These are phyloP conservation scores for Ovibos moschatus DNA, from an alignment of 2,113 vertebrate species.

Conservation along the genomic window DNA sequence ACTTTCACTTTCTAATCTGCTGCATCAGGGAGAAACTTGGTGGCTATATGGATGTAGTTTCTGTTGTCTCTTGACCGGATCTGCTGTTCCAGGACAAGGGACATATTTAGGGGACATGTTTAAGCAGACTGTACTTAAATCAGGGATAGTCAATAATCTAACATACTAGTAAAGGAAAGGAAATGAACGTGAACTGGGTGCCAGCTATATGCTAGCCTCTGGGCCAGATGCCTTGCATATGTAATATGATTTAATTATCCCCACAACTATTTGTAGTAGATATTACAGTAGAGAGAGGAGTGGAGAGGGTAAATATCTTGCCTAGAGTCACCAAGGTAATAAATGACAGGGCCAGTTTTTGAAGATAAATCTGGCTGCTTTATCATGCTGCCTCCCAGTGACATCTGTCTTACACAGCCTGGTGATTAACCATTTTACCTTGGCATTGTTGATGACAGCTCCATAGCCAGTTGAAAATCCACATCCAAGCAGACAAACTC, in stretches of 20 bases:
- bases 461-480: slow-evolving; percentile 87
- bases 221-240: neutral
- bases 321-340: neutral
- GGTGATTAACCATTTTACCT: slow-evolving; percentile 69
- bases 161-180: neutral
- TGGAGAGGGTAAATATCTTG: neutral
- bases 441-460: slow-evolving; percentile 85
- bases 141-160: neutral
- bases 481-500: slow-evolving; percentile 88
- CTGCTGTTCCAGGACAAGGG: neutral
- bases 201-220: neutral
- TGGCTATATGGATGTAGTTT: neutral
- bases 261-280: neutral
- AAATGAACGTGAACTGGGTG: neutral
- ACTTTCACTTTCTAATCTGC: neutral
- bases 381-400: neutral
- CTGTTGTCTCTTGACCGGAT: neutral
- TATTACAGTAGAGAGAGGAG: neutral
- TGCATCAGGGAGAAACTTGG: neutral
- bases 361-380: neutral
- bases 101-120: neutral
- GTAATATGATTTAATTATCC: neutral
- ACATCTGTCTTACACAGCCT: neutral
- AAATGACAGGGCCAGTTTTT: neutral
- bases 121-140: neutral